Evolutionary conservation across 2,888 invertebrate species (phyloP).

Genomic region (Andricus curvator): DNA sequence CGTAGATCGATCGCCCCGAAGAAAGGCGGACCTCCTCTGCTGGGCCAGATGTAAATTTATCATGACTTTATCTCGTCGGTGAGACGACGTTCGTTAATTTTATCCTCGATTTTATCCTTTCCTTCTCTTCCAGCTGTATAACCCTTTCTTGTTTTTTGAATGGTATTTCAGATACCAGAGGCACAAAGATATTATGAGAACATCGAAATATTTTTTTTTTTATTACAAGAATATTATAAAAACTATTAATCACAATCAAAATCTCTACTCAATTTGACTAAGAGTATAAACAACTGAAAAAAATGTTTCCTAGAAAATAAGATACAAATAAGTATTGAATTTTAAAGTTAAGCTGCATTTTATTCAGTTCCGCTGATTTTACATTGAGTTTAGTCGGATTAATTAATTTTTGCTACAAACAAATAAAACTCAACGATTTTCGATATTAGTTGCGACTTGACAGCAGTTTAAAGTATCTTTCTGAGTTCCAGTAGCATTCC

Average conservation of each 20-base stretch:
- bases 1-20: constrained; percentile 63
- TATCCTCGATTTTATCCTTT: constrained; percentile 67
- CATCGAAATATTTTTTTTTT: not conserved
- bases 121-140: constrained; percentile 49
- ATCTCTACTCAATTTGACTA: not conserved
- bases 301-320: not conserved
- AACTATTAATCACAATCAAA: constrained; percentile 1
- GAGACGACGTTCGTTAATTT: constrained; percentile 69
- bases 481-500: not conserved
- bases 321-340: no score
- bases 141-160: constrained; percentile 21
- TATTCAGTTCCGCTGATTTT: no score
- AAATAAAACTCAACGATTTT: no score
- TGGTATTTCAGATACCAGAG: constrained; percentile 31
- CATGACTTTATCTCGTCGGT: constrained; percentile 70
- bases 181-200: constrained; percentile 13
- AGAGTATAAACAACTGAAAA: not conserved
- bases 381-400: no score
- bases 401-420: no score
- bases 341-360: no score
- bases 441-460: no score
- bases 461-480: not conserved
- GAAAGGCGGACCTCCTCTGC: constrained; percentile 58
- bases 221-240: not conserved
- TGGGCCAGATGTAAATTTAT: constrained; percentile 69